A percentile compares a stretch with the other conserved stretches of the same genome.
Conservation (phyloP, 2,113 vertebrate genomes). For the Amblyornis subalaris region DNA sequence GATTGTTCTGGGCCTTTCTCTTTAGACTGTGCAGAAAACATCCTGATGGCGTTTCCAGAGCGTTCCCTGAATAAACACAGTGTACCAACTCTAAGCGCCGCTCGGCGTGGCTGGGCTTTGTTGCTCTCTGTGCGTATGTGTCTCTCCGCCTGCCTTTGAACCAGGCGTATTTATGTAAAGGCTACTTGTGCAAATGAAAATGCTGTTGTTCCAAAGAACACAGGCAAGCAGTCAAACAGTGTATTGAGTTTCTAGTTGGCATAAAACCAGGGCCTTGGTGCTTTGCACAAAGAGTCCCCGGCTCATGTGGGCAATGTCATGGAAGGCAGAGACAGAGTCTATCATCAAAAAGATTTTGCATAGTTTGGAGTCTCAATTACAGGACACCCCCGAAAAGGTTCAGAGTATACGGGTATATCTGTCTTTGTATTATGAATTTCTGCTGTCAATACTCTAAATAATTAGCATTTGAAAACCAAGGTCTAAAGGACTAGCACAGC, state of each 20-base stretch:
- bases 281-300: not conserved
- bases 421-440: not conserved
- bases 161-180: not conserved
- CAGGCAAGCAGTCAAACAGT: not conserved
- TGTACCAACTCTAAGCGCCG: not conserved
- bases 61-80: not conserved
- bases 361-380: not conserved
- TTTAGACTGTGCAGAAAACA: not conserved
- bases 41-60: not conserved
- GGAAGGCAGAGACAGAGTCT: not conserved
- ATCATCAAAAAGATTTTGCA: not conserved
- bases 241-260: not conserved
- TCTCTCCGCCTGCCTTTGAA: not conserved
- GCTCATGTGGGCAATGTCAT: accelerated
- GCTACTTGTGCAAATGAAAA: not conserved
- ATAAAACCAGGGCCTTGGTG: not conserved
- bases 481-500: not conserved
- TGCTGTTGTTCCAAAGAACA: not conserved
- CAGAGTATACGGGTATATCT: not conserved
- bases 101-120: not conserved
- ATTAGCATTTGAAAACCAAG: not conserved
- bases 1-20: not conserved
- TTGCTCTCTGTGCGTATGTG: not conserved
- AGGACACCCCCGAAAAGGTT: accelerated
- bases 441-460: not conserved